Percentiles rank a stretch among this genome's conserved stretches.
Evolutionary conservation across 2,113 vertebrate species (phyloP).

Genomic region (Bettongia penicillata): DNA sequence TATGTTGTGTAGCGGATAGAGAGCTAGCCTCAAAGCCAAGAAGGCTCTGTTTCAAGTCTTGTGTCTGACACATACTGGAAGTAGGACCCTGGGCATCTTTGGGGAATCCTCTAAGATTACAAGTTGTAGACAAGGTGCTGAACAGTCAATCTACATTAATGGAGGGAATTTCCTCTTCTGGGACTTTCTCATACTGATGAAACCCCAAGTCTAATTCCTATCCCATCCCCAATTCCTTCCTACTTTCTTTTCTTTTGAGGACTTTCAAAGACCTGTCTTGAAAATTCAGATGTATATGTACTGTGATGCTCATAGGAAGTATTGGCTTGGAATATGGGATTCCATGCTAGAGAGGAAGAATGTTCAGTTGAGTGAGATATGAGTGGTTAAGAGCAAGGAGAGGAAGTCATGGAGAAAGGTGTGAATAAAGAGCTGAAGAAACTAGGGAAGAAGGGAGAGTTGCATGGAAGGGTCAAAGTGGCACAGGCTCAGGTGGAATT

Average conservation of each 20-base stretch:
- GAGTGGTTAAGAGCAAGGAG: background rate
- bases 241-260: background rate
- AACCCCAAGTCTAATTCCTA: background rate
- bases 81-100: background rate
- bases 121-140: background rate
- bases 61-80: background rate
- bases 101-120: background rate
- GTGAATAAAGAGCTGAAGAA: background rate
- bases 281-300: background rate
- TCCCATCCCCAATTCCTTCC: background rate
- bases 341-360: background rate
- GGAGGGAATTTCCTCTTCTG: background rate
- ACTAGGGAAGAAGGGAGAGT: background rate
- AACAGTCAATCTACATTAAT: background rate
- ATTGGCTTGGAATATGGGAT: background rate
- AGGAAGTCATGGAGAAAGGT: background rate
- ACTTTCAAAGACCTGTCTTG: background rate
- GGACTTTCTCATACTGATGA: background rate
- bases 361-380: background rate
- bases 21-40: background rate
- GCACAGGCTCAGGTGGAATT: background rate
- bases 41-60: background rate
- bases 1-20: background rate
- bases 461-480: background rate
- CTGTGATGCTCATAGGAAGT: background rate